These are phyloP conservation scores for Oplegnathus fasciatus DNA, from an alignment of 2,113 vertebrate species.

Conservation along the genomic window DNA sequence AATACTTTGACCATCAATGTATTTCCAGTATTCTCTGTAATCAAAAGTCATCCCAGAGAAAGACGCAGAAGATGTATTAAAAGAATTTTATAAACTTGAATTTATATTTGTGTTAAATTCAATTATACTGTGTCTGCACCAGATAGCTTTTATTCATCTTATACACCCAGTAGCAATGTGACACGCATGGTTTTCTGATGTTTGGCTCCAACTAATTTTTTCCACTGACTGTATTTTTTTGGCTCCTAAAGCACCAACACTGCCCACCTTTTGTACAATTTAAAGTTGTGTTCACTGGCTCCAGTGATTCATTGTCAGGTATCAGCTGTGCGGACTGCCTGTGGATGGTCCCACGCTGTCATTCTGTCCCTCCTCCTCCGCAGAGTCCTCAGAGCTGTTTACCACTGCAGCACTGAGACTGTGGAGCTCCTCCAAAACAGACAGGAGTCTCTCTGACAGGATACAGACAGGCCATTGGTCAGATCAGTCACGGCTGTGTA, in stretches of 20 bases:
- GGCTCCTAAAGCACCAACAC: constrained; percentile 7
- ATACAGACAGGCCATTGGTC: constrained; percentile 51
- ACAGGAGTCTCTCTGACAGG: constrained; percentile 73
- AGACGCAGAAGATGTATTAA: neutral
- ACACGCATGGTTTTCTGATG: constrained; percentile 1
- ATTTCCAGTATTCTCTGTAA: neutral
- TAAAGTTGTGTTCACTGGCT: constrained; percentile 45
- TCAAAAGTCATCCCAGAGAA: neutral
- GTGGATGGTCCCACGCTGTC: constrained; percentile 46
- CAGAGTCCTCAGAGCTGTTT: constrained; percentile 81
- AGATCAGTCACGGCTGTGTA: constrained; percentile 33
- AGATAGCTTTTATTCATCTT: neutral
- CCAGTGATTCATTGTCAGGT: constrained; percentile 62
- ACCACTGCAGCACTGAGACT: constrained; percentile 81
- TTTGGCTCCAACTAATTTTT: constrained; percentile 20
- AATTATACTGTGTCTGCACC: neutral
- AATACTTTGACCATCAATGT: neutral
- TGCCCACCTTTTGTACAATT: constrained; percentile 57
- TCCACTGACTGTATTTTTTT: constrained; percentile 11
- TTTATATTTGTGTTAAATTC: neutral
- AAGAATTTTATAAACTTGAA: neutral
- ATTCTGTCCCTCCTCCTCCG: constrained; percentile 70
- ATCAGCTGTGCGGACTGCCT: constrained; percentile 49
- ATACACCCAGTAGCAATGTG: neutral
- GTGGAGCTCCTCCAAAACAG: constrained; percentile 81